Evolutionary conservation across 2,797 vertebrate species (phyloP).

Genomic region (Brachyrhaphis roseni): DNA sequence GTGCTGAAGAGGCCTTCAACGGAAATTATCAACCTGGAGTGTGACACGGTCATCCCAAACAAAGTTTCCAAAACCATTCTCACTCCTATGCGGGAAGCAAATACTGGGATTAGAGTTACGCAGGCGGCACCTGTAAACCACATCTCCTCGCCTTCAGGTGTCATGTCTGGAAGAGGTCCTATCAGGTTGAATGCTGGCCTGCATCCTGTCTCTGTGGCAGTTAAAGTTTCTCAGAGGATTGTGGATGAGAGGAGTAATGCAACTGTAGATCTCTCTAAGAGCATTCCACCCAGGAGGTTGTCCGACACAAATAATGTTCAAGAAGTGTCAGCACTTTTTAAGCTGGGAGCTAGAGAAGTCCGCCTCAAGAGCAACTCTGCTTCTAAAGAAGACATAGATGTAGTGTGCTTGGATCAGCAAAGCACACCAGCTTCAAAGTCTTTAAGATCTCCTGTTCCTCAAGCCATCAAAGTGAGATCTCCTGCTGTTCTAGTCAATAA

Average conservation of each 20-base stretch:
- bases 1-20: slow-evolving; percentile 51
- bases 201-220: slow-evolving; percentile 35
- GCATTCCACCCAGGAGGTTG: slow-evolving; percentile 21
- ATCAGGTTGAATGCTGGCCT: slow-evolving; percentile 24
- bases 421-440: slow-evolving; percentile 32
- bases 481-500: slow-evolving; percentile 23
- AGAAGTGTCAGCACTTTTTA: slow-evolving; percentile 43
- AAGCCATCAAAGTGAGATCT: slow-evolving; percentile 29
- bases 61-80: slow-evolving; percentile 55
- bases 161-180: slow-evolving; percentile 17
- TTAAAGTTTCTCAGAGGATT: slow-evolving; percentile 34
- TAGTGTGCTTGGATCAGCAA: slow-evolving; percentile 31
- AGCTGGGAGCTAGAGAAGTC: slow-evolving; percentile 53
- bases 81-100: slow-evolving; percentile 42
- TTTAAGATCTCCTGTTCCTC: slow-evolving; percentile 19
- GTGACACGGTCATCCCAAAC: slow-evolving; percentile 34
- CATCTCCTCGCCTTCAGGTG: slow-evolving; percentile 1
- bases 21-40: slow-evolving; percentile 65
- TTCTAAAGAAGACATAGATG: slow-evolving; percentile 40
- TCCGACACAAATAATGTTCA: slow-evolving; percentile 30
- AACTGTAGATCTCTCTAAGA: slow-evolving; percentile 35
- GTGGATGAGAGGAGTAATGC: slow-evolving; percentile 40
- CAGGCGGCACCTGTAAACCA: slow-evolving; percentile 33
- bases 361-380: slow-evolving; percentile 28
- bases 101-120: slow-evolving; percentile 26